Base-by-base conservation (phyloP, 2,888 invertebrate species). In the Ormia ochracea region DNA sequence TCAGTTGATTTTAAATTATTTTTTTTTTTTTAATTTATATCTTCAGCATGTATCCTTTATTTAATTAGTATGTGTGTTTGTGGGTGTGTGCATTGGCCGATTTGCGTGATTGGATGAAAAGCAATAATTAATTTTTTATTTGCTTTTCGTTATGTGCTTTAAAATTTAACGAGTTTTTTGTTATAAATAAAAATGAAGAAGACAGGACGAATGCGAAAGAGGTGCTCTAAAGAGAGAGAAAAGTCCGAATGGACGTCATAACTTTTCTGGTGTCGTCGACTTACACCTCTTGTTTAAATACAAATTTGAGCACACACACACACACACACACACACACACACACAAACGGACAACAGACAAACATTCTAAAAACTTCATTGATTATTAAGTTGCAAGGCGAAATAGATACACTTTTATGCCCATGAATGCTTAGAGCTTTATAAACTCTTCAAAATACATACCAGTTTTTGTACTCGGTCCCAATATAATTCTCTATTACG, bases 161-260 rank as follows among this genome's bases (percentile, higher is more conserved):
- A 12, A 41, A 4, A 36, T 45, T 45, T 9, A 58, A 4, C 0
- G 38, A 41, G 23, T 45, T 74, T 56, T 56, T n/a, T n/a, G n/a
- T n/a, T n/a, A n/a, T 45, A 73, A 45, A 54, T 26, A 23, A 74
- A 23, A 31, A 48, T 45, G 19, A 19, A 14, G 19, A 14, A 33
- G 0, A 17, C 4, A 36, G 19, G 3, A 59, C 5, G 14, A 36
- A 12, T 23, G 14, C 21, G 1, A 38, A 36, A 23, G 33, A 31
- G 7, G 23, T 14, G 56, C 17, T 69, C 69, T 1, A 54, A 45
- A 58, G 31, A 48, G 12, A 58, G 31, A 48, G 12, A 66, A 72
- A 80, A 72, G 75, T 72, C 75, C 68, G 41, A 21, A 33, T 36
- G 54, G 66, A 80, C 75, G 72, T 80, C 79, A 80, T 56, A 21